Conservation (phyloP, 2,888 invertebrate species). For the Neoascia interrupta region DNA sequence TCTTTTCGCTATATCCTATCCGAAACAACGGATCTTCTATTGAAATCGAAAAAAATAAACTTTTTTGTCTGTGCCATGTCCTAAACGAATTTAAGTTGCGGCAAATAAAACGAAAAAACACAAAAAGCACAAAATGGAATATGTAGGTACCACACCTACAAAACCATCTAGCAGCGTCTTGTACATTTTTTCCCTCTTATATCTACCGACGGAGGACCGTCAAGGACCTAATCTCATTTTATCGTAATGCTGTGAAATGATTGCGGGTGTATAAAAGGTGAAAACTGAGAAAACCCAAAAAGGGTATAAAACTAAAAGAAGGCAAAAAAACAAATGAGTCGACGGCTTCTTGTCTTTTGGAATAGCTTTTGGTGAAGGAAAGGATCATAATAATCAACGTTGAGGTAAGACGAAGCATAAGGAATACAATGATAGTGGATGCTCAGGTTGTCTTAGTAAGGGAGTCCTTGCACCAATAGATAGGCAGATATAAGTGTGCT, state of each 20-base stretch:
- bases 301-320: too few relatives aligned
- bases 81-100: too few relatives aligned
- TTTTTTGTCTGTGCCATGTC: too few relatives aligned
- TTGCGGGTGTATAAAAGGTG: conserved; percentile 58
- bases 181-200: too few relatives aligned
- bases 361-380: conserved; percentile 3
- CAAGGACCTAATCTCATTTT: conserved; percentile 62
- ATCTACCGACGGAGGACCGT: too few relatives aligned
- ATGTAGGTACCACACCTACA: not conserved
- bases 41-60: too few relatives aligned
- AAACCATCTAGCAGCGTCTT: too few relatives aligned
- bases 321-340: too few relatives aligned
- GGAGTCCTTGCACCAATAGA: too few relatives aligned
- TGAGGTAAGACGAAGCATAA: conserved; percentile 38
- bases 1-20: too few relatives aligned
- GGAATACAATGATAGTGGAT: conserved; percentile 18
- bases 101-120: conserved; percentile 60
- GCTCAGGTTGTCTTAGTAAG: not conserved
- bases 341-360: not conserved
- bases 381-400: conserved; percentile 50
- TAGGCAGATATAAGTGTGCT: conserved; percentile 2
- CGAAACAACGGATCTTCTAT: too few relatives aligned
- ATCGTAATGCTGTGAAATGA: conserved; percentile 60
- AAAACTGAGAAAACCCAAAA: conserved; percentile 47
- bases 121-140: conserved; percentile 28